Base-by-base conservation (phyloP, 2,113 vertebrate species). In the Xiphophorus maculatus region DNA sequence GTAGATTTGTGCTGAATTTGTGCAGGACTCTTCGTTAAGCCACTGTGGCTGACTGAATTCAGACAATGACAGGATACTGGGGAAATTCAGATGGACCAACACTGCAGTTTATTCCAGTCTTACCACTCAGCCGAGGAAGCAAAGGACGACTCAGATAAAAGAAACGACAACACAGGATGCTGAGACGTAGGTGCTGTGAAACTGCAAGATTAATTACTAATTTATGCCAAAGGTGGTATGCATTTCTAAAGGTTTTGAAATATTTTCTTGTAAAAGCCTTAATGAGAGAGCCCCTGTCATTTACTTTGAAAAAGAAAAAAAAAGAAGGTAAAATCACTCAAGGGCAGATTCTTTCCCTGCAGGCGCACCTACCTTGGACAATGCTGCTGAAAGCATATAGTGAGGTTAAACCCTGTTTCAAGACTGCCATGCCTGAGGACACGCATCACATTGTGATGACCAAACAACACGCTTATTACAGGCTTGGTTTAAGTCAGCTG, bases 31-130 rank as follows among this genome's bases (percentile, higher is more conserved):
- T 51, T 51, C 28, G 25, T 69, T 44, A 48, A 54, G 17, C 48
- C 44, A 28, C 7, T 1, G 42, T 8, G 22, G 35, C 29, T 63
- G 30, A 10, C 42, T 13, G 35, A 32, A 25, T 61, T 13, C 29
- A 67, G 86, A 88, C 89, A 87, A 88, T 84, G 67, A 63, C 87
- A 88, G 84, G 88, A 91, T 86, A 82, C 73, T 28, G 10, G 65
- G 9, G 77, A 65, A 84, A 79, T 77, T 67, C 33, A 2, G 64
- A 80, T 30, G 33, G 63, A 66, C 67, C 62, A 54, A 62, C 61
- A 69, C 40, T 32, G 29, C 60, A 66, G 30, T 73, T 83, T 62
- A 74, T 29, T 71, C 30, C 71, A 51, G 28, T 13, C 44, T 65
- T 79, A 69, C 81, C 33, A 74, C 72, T 84, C 83, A 88, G 62